A percentile compares a stretch with the other conserved stretches of the same genome.
These are phyloP conservation scores for Charaxes varanes DNA, from an alignment of 1,140 invertebrate species.

Conservation along the genomic window DNA sequence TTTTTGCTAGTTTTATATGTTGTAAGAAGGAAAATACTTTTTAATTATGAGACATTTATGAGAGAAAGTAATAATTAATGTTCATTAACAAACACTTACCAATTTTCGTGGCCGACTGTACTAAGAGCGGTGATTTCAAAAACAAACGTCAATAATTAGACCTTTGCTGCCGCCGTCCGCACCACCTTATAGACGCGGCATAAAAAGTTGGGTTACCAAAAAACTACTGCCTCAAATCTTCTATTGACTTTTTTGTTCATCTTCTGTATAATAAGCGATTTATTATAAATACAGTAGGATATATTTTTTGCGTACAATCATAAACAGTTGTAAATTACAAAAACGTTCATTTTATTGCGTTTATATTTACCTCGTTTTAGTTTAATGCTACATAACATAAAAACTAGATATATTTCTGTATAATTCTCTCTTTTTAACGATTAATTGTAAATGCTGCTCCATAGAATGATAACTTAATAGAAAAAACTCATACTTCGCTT, in stretches of 20 bases:
- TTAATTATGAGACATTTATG: too few relatives aligned
- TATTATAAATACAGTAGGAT: neutral
- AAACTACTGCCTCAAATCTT: conserved; percentile 32
- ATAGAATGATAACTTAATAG: too few relatives aligned
- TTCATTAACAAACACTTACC: conserved; percentile 22
- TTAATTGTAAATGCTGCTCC: too few relatives aligned
- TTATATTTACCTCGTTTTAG: too few relatives aligned
- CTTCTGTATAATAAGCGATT: neutral
- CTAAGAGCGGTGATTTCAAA: conserved; percentile 54
- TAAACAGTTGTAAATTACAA: neutral
- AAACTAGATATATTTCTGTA: too few relatives aligned
- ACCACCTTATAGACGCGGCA: conserved; percentile 28
- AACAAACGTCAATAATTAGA: conserved; percentile 68
- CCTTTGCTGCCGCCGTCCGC: conserved; percentile 37
- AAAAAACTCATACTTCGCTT: too few relatives aligned
- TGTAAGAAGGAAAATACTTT: too few relatives aligned
- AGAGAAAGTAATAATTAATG: too few relatives aligned
- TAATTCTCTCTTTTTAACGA: too few relatives aligned
- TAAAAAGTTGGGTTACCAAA: conserved; percentile 51
- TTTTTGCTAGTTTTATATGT: too few relatives aligned
- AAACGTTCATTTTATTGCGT: too few relatives aligned
- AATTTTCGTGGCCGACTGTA: conserved; percentile 35
- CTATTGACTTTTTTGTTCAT: conserved; percentile 10
- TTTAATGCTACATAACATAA: too few relatives aligned
- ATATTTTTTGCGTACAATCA: conserved; percentile 1